These are phyloP conservation scores for Subacronicta megacephala DNA, from an alignment of 2,888 invertebrate species.

Conservation along the genomic window DNA sequence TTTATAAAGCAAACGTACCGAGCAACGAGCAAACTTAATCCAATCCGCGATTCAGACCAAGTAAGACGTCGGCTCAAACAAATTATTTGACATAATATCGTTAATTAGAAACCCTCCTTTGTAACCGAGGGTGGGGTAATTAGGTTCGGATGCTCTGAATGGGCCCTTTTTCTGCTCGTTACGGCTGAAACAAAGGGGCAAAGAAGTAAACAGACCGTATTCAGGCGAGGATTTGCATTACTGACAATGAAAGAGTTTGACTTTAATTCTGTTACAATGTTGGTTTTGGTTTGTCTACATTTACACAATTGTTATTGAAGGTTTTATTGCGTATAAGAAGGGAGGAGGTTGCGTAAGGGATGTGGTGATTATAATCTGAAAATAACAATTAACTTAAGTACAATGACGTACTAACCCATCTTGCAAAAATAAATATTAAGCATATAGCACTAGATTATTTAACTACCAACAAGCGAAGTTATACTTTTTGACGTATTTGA, in stretches of 20 bases:
- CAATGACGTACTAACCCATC: no score
- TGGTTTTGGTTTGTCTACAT: slow-evolving; percentile 54
- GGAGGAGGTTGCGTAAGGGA: slow-evolving; percentile 5
- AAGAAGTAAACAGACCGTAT: slow-evolving; percentile 87
- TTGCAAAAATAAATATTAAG: no score
- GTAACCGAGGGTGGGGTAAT: slow-evolving; percentile 85
- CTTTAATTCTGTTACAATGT: slow-evolving; percentile 68
- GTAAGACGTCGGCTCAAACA: slow-evolving; percentile 87
- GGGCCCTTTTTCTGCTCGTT: slow-evolving; percentile 89
- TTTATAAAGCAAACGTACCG: slow-evolving; percentile 77
- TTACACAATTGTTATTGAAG: slow-evolving; percentile 33
- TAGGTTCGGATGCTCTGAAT: slow-evolving; percentile 89
- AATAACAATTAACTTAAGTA: not conserved
- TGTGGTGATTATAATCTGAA: slow-evolving; percentile 8
- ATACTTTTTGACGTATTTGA: no score
- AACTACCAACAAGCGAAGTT: no score
- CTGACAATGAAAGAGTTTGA: slow-evolving; percentile 78
- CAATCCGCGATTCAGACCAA: slow-evolving; percentile 80
- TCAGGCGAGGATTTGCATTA: slow-evolving; percentile 83
- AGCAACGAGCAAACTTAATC: slow-evolving; percentile 83
- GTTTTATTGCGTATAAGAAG: slow-evolving; percentile 39
- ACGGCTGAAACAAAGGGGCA: slow-evolving; percentile 86
- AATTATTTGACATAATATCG: slow-evolving; percentile 90
- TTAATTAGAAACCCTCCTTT: slow-evolving; percentile 89
- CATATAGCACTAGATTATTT: no score